These are phyloP conservation scores for Albula glossodonta DNA, from an alignment of 2,113 vertebrate genomes.

Conservation along the genomic window DNA sequence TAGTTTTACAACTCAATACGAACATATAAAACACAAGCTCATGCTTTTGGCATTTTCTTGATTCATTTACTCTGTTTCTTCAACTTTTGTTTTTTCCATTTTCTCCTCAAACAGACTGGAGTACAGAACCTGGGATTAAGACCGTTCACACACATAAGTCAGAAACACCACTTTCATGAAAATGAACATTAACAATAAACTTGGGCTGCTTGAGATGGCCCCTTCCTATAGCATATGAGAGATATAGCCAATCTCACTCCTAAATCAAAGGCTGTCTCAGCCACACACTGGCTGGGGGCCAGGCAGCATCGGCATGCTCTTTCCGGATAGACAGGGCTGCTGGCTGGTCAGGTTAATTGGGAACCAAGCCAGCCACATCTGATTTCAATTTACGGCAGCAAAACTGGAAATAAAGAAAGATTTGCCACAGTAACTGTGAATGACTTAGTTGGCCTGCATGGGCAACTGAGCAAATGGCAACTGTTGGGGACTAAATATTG, in stretches of 20 bases:
- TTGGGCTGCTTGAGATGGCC: neutral
- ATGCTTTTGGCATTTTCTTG: neutral
- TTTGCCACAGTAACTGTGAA: slow-evolving; percentile 30
- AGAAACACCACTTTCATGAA: neutral
- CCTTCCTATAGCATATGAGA: neutral
- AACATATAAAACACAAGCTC: neutral
- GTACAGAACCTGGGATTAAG: neutral
- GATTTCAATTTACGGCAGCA: slow-evolving; percentile 12
- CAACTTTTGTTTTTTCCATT: neutral
- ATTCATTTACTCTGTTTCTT: neutral
- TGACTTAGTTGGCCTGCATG: neutral
- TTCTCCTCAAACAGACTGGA: neutral
- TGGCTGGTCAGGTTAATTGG: slow-evolving; percentile 54
- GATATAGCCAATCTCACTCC: neutral
- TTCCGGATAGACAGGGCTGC: slow-evolving; percentile 58
- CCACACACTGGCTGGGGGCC: slow-evolving; percentile 57
- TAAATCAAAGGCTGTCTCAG: slow-evolving; percentile 27
- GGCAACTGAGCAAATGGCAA: slow-evolving; percentile 1
- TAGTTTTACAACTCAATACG: neutral
- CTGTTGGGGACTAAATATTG: slow-evolving; percentile 23
- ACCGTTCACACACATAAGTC: neutral
- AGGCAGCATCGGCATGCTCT: slow-evolving; percentile 51
- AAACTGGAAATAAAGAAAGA: slow-evolving; percentile 18
- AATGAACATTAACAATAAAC: slow-evolving; percentile 7
- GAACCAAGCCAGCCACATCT: slow-evolving; percentile 52